Evolutionary conservation across 2,888 invertebrate species (phyloP), one percentile per base, ranked within the genome.

Genomic region (Coelopa pilipes): DNA sequence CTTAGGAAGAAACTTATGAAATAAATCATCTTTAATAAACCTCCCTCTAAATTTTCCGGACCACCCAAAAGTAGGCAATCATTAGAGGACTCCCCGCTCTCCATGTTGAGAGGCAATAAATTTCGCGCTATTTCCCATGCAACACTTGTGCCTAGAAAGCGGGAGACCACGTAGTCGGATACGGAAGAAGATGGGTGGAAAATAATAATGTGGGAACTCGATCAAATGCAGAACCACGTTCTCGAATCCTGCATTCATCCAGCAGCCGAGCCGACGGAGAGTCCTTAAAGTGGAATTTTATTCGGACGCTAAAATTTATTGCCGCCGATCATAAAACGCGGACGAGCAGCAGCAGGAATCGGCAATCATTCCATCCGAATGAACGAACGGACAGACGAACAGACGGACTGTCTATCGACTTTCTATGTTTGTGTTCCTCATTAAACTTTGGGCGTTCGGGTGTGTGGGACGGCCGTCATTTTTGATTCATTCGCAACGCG

Each of bases 221-320:
- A 24, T 19, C 60, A 62, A 62, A 57, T 57, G 57, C 21, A 17
- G 34, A 34, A 34, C 57, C 19, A 19, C 21, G 57, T 57, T 11
- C 57, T n/a, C 57, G 57, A 19, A 57, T 57, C 57, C 34, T 34
- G 34, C 34, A 34, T 34, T 7, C 34, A 34, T 34, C 34, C 34
- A 34, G 34, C 2, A 4, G 34, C 34, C 34, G 17, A 57, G 57
- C 57, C 17, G 57, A 11, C 15, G 12, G 11, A 21, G 24, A 15
- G 60, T 62, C 15, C 60, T 62, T 24, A 62, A 62, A 62, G 24
- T 21, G 24, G 24, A 62, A 62, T 62, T 62, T 62, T 62, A 62
- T 62, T 62, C 19, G 13, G 66, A 75, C 65, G 69, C 57, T 69
- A 72, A 68, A 69, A 75, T 72, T 75, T 75, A 75, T 75, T 75